Conservation (phyloP, 2,888 invertebrate species). For the Netelia inedita region DNA sequence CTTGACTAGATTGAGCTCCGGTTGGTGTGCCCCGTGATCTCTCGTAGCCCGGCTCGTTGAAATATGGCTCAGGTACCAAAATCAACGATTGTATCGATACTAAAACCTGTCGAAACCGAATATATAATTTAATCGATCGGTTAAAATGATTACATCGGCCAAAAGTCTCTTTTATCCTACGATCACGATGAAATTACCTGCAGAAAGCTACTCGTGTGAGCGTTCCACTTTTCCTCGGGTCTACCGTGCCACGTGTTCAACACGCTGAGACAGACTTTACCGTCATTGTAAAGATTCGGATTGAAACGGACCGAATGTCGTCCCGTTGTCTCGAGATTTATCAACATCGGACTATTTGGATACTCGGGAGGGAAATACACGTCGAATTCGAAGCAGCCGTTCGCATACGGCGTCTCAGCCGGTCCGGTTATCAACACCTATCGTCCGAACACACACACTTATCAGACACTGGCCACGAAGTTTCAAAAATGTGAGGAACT, state of each 20-base stretch:
- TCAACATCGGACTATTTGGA: constrained; percentile 94
- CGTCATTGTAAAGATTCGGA: constrained; percentile 97
- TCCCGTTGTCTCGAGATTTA: constrained; percentile 96
- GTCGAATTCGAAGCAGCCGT: constrained; percentile 96
- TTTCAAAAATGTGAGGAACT: constrained; percentile 15
- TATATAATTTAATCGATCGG: constrained; percentile 6
- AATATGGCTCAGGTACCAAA: constrained; percentile 96
- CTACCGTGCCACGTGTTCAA: constrained; percentile 98
- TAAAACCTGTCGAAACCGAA: constrained; percentile 88
- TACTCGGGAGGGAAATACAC: constrained; percentile 95
- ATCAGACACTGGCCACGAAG: neutral
- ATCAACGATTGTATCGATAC: constrained; percentile 97
- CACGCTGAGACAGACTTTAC: constrained; percentile 97
- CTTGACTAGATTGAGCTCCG: constrained; percentile 95
- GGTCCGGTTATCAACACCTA: constrained; percentile 96
- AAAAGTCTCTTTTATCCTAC: too few species aligned
- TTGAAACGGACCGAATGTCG: constrained; percentile 96
- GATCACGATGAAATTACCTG: constrained; percentile 85
- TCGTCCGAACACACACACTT: constrained; percentile 31
- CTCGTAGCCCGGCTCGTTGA: constrained; percentile 98
- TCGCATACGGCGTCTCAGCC: constrained; percentile 96
- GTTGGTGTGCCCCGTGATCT: constrained; percentile 94
- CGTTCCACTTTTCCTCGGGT: constrained; percentile 99
- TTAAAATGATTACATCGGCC: neutral
- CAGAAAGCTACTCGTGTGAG: constrained; percentile 97